A percentile compares a stretch with the other conserved stretches of the same genome.
These are phyloP conservation scores for Nephrotoma flavescens DNA, from an alignment of 2,888 invertebrate genomes.

Conservation along the genomic window DNA sequence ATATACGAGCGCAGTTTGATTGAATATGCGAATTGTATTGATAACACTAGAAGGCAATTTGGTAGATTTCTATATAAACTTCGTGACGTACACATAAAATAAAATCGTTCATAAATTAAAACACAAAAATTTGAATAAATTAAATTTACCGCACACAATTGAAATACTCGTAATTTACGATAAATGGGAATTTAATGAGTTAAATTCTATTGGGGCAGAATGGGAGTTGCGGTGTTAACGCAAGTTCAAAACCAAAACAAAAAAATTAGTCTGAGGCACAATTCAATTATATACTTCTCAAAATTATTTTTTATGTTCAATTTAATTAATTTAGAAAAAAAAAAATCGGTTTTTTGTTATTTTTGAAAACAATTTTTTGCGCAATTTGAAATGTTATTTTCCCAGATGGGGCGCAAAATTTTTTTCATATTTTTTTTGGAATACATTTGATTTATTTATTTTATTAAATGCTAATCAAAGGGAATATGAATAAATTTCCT, in stretches of 20 bases:
- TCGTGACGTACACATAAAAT: no score
- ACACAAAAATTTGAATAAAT: no score
- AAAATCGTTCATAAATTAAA: no score
- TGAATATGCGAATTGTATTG: background rate
- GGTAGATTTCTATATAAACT: background rate
- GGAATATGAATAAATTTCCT: background rate
- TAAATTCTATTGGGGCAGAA: no score
- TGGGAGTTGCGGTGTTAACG: no score
- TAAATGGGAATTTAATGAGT: no score
- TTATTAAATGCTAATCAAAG: background rate
- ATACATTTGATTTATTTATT: background rate
- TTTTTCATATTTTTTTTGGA: background rate
- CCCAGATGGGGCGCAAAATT: background rate
- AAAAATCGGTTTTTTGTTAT: background rate
- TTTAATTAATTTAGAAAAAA: background rate
- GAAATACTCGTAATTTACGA: no score
- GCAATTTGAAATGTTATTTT: background rate
- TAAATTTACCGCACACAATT: no score
- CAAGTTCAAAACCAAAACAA: no score
- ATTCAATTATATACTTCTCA: background rate
- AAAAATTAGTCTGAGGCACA: background rate
- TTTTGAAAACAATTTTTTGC: background rate
- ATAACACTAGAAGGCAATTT: background rate
- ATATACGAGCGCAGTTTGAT: background rate
- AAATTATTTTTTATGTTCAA: background rate